Evolutionary conservation across 35 echinoderm and acorn worm genomes (phyloP), one percentile per base, ranked within the genome.

Genomic region (Eucidaris tribuloides): DNA sequence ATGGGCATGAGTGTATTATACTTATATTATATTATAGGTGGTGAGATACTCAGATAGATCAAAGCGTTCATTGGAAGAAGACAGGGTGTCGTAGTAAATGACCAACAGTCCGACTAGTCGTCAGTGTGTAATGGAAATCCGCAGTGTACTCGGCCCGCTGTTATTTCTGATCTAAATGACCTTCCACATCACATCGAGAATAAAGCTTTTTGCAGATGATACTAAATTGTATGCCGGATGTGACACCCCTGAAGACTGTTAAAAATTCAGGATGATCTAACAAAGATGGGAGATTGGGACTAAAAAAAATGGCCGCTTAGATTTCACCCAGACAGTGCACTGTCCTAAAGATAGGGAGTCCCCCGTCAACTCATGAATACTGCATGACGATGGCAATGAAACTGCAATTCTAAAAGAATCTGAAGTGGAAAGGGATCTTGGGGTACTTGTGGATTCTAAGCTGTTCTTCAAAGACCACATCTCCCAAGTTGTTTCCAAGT

Each of bases 61-160:
- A 64, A 65, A 83, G 56, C 80, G 41, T 63, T 81, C 28, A 38
- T 15, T 45, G 29, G 48, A 13, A 31, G 79, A 55, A 55, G 30
- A 40, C 80, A 62, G 43, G 7, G 49, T 4, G 58, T 83, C 2
- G 55, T 55, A 27, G 80, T 83, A 4, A 83, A 65, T n/a, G 80
- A 59, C 3, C 55, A 19, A 17, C 80, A 65, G 34, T 85, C 83
- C 3, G 29, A 25, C 7, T 85, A 66, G 83, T 34, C n/a, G 44
- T 71, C 72, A 33, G 32, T 35, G 46, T 30, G 2, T 38, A 24
- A 20, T 25, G 35, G 81, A 28, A 11, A 17, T 58, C 20, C 79
- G 17, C 14, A 34, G n/a, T 15, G 68, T 76, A 7, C 68, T 76
- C 68, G 68, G 76, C 18, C 76, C 76, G 76, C 43, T 79, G 36